Base-by-base conservation (phyloP, 2,113 vertebrate species). In the Microtus ochrogaster region DNA sequence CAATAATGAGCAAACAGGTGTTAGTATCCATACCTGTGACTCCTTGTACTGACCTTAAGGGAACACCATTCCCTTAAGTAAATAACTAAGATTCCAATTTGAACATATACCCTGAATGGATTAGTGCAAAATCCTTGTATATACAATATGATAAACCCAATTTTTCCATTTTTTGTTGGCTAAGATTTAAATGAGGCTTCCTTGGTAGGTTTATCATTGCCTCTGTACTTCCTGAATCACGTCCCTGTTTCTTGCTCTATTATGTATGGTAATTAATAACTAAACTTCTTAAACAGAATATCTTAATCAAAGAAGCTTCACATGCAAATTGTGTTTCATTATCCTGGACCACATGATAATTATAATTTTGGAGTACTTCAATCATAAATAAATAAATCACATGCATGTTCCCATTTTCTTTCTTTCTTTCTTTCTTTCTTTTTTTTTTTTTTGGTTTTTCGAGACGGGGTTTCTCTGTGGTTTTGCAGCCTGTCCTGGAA, bases 351-450 rank as follows among this genome's bases (percentile, higher is more conserved):
- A 79, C 33, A 84, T 66, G 36, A 86, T 92, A 94, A 94, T 92
- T 95, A 92, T 87, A 89, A 95, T 94, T 97, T 95, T 92, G 77
- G n/a, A 97, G 39, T 83, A 72, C 61, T 97, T 93, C 87, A 96
- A 33, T 76, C 90, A 87, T 86, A 94, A 96, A 95, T 39, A 93
- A 84, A 93, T 72, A 76, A 85, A 55, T 92, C 88, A 74, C 66
- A 79, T 16, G 58, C 22, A 92, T 95, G 87, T 97, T 97, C 97
- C 90, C 44, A 30, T 86, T 36, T 87, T 39, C 94, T n/a, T n/a
- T n/a, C n/a, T n/a, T n/a, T n/a, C n/a, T n/a, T n/a, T n/a, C n/a
- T n/a, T n/a, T n/a, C n/a, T n/a, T n/a, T n/a, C n/a, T n/a, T n/a
- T n/a, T n/a, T n/a, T n/a, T n/a, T n/a, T n/a, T n/a, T n/a, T n/a